Evolutionary conservation across 2,888 invertebrate species (phyloP), one percentile per base, ranked within the genome.

Genomic region (Trilocha varians): DNA sequence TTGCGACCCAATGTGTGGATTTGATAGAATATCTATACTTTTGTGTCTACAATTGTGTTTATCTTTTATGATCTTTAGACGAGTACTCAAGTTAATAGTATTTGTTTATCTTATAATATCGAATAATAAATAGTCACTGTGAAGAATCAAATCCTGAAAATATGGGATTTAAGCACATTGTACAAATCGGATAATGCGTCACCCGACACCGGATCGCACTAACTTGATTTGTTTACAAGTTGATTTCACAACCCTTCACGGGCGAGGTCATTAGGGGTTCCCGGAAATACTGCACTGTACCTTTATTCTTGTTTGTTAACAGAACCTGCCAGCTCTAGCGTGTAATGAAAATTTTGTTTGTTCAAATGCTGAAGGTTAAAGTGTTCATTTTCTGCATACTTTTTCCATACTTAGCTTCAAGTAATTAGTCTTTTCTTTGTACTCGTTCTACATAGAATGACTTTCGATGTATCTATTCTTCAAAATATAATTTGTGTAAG

Each of bases 181-280:
- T 35, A 41, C 49, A 43, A 47, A 46, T 49, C 48, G 39, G 44
- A 47, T 40, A 48, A 48, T 40, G 38, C 14, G 41, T 47, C 41
- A 49, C 48, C 38, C 40, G 34, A 38, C 38, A 34, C 16, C 13
- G 17, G 35, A 9, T 33, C n/a, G 33, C 14, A 16, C 51, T 50
- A 56, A 54, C 51, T 41, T 44, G 49, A 53, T 54, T 55, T 57
- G 49, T 45, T 17, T 34, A 43, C 37, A 39, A 47, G 39, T 43
- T 36, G 39, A 41, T 46, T 49, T 44, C 39, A 14, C 38, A 34
- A 18, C 16, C 34, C n/a, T 25, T 35, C 25, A 25, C 5, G 25
- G 25, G 11, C 11, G 25, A 25, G 8, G 25, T 25, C 25, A 25
- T 25, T 5, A 11, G 11, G 4, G 25, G 25, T 6, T 6, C 25